Conservation (phyloP, 2,113 vertebrate genomes). For the Erinaceus europaeus region DNA sequence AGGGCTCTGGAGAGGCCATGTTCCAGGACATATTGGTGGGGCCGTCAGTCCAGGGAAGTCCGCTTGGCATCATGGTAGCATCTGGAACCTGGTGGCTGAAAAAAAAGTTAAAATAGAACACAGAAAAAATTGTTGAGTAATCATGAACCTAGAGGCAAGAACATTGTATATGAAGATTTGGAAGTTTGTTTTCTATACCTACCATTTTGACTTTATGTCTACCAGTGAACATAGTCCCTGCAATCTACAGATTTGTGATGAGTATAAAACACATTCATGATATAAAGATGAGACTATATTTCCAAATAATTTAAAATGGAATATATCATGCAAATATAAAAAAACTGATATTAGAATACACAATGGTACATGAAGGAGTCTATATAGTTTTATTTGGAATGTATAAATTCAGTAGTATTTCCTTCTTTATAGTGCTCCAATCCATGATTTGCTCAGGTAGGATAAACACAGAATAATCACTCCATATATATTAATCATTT, state of each 20-base stretch:
- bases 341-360: background rate
- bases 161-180: too few relatives aligned
- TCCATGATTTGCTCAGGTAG: background rate
- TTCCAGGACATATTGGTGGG: too few relatives aligned
- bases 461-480: background rate
- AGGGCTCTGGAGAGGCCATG: too few relatives aligned
- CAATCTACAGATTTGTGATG: background rate
- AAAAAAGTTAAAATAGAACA: too few relatives aligned
- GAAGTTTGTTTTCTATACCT: too few relatives aligned
- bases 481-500: background rate
- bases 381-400: background rate
- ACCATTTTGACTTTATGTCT: background rate
- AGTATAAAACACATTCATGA: background rate
- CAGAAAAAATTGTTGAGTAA: too few relatives aligned
- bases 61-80: too few relatives aligned
- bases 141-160: too few relatives aligned
- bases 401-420: background rate
- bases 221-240: background rate
- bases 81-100: too few relatives aligned
- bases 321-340: background rate
- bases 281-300: background rate
- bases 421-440: background rate
- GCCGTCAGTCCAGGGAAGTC: too few relatives aligned
- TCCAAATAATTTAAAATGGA: background rate
- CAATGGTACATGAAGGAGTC: accelerated